Evolutionary conservation across 64 coral and sea anemone species (phyloP).

Genomic region (Montipora cactus): DNA sequence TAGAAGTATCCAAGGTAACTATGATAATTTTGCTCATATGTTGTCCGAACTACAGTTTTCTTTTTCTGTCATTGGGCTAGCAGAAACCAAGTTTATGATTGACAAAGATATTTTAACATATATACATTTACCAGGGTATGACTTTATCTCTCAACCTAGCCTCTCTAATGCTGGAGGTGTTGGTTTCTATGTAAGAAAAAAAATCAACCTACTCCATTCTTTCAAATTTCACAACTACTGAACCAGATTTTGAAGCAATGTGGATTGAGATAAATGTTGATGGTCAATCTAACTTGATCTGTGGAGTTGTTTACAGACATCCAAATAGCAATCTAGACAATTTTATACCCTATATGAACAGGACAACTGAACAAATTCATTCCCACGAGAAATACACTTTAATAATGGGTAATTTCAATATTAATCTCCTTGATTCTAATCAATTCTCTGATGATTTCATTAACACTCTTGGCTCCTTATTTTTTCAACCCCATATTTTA

Average conservation of each 20-base stretch:
- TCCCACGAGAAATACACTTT: no score
- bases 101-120: not conserved
- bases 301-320: no score
- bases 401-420: no score
- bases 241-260: no score
- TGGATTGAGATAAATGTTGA: no score
- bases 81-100: constrained; percentile 68
- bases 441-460: constrained; percentile 4
- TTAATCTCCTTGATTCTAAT: not conserved
- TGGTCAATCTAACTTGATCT: no score
- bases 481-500: not conserved
- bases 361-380: no score
- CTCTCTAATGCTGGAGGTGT: constrained; percentile 44
- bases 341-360: no score
- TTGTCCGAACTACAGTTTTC: constrained; percentile 51
- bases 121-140: constrained; percentile 23
- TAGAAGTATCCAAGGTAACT: constrained; percentile 56
- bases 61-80: constrained; percentile 64
- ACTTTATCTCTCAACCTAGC: constrained; percentile 49
- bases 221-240: no score
- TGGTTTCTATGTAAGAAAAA: constrained; percentile 40
- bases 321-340: no score
- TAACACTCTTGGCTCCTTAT: constrained; percentile 13
- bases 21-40: constrained; percentile 26
- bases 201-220: not conserved